A percentile compares a stretch with the other conserved stretches of the same genome.
These are phyloP conservation scores for Parazoanthus atlanticus DNA, from an alignment of 92 coral and sea anemone species.

Conservation along the genomic window DNA sequence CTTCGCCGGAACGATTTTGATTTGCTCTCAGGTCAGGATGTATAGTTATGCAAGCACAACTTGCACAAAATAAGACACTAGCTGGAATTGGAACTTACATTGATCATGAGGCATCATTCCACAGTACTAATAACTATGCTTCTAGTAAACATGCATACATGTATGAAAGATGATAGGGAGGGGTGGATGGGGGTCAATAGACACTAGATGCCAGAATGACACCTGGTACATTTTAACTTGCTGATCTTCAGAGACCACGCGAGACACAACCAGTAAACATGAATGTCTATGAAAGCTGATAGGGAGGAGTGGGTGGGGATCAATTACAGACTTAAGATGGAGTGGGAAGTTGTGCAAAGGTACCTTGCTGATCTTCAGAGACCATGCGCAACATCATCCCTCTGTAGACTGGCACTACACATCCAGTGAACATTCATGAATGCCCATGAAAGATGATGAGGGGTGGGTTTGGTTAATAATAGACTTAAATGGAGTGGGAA, in stretches of 20 bases:
- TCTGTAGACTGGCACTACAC: constrained; percentile 62
- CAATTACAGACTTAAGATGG: no score
- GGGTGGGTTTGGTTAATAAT: neutral
- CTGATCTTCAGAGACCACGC: constrained; percentile 65
- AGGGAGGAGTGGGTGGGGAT: neutral
- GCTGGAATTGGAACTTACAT: neutral
- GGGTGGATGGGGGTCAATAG: neutral
- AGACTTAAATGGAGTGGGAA: neutral
- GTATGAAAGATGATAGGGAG: neutral
- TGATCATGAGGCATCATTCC: neutral
- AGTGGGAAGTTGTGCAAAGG: neutral
- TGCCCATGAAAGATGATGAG: no score
- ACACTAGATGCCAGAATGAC: no score
- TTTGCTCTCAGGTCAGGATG: no score
- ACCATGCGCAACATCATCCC: constrained; percentile 84
- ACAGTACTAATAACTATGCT: neutral
- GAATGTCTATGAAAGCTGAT: neutral
- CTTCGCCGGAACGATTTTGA: no score
- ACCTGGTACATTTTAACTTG: no score
- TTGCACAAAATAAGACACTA: neutral
- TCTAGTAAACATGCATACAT: neutral
- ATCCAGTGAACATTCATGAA: constrained; percentile 55
- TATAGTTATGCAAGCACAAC: no score
- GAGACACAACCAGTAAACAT: constrained; percentile 68
- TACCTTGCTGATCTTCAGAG: neutral